Percentiles rank a stretch among this genome's conserved stretches.
Conservation (phyloP, 2,888 invertebrate species). For the Diarsia rubi region DNA sequence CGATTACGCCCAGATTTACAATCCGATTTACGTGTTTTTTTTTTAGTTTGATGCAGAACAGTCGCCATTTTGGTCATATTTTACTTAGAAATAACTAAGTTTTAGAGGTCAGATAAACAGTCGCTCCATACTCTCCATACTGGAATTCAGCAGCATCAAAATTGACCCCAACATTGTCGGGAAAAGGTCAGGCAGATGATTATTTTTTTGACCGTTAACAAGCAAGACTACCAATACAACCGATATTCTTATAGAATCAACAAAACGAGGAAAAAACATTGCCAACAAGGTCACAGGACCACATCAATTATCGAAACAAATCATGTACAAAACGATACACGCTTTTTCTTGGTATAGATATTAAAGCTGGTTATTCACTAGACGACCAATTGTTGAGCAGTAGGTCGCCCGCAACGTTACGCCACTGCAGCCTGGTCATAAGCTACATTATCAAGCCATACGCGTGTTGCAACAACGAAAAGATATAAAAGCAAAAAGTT, state of each 20-base stretch:
- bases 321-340: constrained; percentile 61
- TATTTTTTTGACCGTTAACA: background rate
- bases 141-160: background rate
- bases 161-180: background rate
- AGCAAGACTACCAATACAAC: constrained; percentile 1
- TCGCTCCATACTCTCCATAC: background rate
- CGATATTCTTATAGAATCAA: constrained; percentile 29
- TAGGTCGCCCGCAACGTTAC: background rate
- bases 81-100: background rate
- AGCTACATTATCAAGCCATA: background rate
- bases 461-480: background rate
- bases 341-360: constrained; percentile 32
- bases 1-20: too few species aligned
- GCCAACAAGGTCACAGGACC: constrained; percentile 53
- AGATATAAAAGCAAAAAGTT: background rate
- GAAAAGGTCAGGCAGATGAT: background rate
- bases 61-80: too few species aligned
- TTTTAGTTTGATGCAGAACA: too few species aligned
- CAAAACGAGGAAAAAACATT: constrained; percentile 53
- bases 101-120: background rate
- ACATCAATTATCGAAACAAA: constrained; percentile 69
- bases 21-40: too few species aligned
- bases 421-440: background rate
- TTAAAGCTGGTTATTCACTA: constrained; percentile 13
- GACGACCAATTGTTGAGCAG: constrained; percentile 5